These are phyloP conservation scores for Bombus sibiricus DNA, from an alignment of 1,140 invertebrate species.

Conservation along the genomic window DNA sequence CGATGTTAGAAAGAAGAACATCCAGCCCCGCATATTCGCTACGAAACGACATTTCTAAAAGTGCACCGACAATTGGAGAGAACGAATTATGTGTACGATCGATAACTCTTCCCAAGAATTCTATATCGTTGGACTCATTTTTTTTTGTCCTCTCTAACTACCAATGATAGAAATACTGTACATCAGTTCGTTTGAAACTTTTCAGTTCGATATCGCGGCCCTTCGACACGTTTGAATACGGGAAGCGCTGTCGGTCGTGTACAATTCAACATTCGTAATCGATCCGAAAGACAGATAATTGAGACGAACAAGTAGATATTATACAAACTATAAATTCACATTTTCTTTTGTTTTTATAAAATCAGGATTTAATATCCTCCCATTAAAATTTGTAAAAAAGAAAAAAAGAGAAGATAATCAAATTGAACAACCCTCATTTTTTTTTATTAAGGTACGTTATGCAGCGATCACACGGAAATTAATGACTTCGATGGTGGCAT, in stretches of 20 bases:
- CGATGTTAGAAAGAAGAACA: constrained; percentile 28
- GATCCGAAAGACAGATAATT: constrained; percentile 48
- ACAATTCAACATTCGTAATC: constrained; percentile 42
- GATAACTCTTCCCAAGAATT: constrained; percentile 38
- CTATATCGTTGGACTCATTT: constrained; percentile 22
- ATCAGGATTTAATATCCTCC: constrained; percentile 35
- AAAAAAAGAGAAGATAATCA: constrained; percentile 16
- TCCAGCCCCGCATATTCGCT: constrained; percentile 39
- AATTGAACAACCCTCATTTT: constrained; percentile 34
- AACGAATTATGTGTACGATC: constrained; percentile 47
- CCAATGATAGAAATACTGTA: constrained; percentile 69
- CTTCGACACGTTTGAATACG: neutral
- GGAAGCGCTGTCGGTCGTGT: constrained; percentile 48
- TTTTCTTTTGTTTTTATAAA: constrained; percentile 19
- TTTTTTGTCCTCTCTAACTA: constrained; percentile 53
- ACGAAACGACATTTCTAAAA: constrained; percentile 44
- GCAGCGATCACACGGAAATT: constrained; percentile 35
- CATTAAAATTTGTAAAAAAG: constrained; percentile 31
- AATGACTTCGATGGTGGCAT: constrained; percentile 40
- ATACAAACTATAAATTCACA: constrained; percentile 61
- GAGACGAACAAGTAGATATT: constrained; percentile 42
- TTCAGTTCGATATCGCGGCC: constrained; percentile 31
- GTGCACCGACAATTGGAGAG: constrained; percentile 53
- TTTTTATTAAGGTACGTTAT: constrained; percentile 37
- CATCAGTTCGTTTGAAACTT: constrained; percentile 61